Evolutionary conservation across 2,797 vertebrate species (phyloP), one percentile per base, ranked within the genome.

Genomic region (Pelodytes ibericus): DNA sequence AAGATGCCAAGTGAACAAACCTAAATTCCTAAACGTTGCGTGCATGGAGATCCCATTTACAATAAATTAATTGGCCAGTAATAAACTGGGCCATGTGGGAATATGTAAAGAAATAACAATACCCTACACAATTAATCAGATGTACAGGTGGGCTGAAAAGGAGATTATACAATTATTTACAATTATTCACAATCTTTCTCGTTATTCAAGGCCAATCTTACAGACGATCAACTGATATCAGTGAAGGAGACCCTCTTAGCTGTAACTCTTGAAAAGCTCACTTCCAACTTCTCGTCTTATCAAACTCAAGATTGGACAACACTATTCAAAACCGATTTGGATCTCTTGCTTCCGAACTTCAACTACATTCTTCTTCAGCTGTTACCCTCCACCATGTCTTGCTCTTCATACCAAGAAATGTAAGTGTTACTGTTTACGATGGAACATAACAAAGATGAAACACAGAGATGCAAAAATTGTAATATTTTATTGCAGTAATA

Each of bases 351-450:
- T 39, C 30, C 24, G n/a, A 41, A 53, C 31, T 49, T 75, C 3
- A 71, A 75, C 9, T 16, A 24, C 36, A 29, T 3, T 1, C 25
- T 61, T 53, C 39, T 75, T 22, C 39, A 16, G 5, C 65, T 70
- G 20, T 16, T 79, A 13, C 65, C 77, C 58, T 11, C 20, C 15
- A 27, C 63, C 15, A 63, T 79, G 3, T 47, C 29, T 36, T 79
- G 77, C 22, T 74, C 59, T 20, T 79, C 77, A 24, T 74, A 64
- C 30, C 77, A 59, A 53, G 65, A 25, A 10, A 77, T 77, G 75
- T 77, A 63, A 62, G 71, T 53, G 11, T 2, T 49, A n/a, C 2
- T 36, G 33, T 36, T 36, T 36, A 13, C 5, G 33, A 36, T 36
- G 33, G 33, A 36, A 36, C 1, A 36, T 13, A 36, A 36, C 33